Base-by-base conservation (phyloP, 2,797 vertebrate genomes). In the Onychomys torridus region DNA sequence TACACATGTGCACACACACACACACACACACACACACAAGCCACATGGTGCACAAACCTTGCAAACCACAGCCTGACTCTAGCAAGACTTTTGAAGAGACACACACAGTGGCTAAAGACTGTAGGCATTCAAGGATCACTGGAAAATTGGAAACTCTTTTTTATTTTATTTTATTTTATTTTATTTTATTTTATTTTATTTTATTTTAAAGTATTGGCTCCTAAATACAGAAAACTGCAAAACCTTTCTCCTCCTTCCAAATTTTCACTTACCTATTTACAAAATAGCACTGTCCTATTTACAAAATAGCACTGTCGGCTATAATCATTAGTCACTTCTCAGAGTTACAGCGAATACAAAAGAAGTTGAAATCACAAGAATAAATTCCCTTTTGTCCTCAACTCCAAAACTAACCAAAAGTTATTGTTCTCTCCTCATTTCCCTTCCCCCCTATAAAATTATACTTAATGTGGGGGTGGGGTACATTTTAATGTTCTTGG, bases 391-490 rank as follows among this genome's bases (percentile, higher is more conserved):
- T 76, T 76, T 90, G 43, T 37, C n/a, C 90, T 87, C 71, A 88
- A 89, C 90, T 90, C 93, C 92, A 77, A 59, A 96, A 71, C 49
- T 52, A 40, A 81, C 27, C 63, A 92, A 90, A 89, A 52, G 29
- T 21, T 73, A 87, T 55, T 55, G 78, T 73, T 55, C 12, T 37
- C 1, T 29, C 25, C 29, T 25, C 34, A 43, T 91, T 75, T 6
- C 32, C 21, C 77, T 40, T 23, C 2, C 34, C 46, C 8, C 55
- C 27, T 14, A 5, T 87, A 88, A 95, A 89, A 93, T 93, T 91
- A 84, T 65, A 81, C 40, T 93, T 91, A 94, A 91, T 78, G 34
- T 78, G 67, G 59, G 29, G 29, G 52, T 49, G 32, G 63, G 52
- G 69, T 86, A 0, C 8, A 23, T 79, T 82, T 77, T 93, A 89